These are phyloP conservation scores for Microctonus hyperodae DNA, from an alignment of 2,888 invertebrate genomes.

Conservation along the genomic window DNA sequence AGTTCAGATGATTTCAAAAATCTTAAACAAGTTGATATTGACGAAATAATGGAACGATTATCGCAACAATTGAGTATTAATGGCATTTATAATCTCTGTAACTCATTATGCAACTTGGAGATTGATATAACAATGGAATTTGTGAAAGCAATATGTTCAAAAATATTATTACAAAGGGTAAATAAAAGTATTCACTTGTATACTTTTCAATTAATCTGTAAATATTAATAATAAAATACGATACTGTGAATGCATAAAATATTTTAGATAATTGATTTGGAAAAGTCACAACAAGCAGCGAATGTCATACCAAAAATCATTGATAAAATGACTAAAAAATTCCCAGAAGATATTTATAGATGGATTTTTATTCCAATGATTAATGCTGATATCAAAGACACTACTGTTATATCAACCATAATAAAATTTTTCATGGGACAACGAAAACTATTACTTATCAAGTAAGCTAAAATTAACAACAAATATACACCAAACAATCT, in stretches of 20 bases:
- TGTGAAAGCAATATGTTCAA: slow-evolving; percentile 42
- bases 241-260: not conserved
- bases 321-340: slow-evolving; percentile 44
- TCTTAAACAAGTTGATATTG: slow-evolving; percentile 44
- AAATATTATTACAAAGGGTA: slow-evolving; percentile 52
- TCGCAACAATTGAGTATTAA: slow-evolving; percentile 41
- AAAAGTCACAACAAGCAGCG: slow-evolving; percentile 39
- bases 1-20: slow-evolving; percentile 43
- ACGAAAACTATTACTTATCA: slow-evolving; percentile 32
- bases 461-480: slow-evolving; percentile 29
- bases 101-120: slow-evolving; percentile 43
- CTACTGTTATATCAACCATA: slow-evolving; percentile 33
- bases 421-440: slow-evolving; percentile 24
- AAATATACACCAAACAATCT: not conserved
- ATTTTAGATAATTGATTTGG: slow-evolving; percentile 43
- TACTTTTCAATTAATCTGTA: no score
- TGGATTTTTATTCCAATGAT: slow-evolving; percentile 49
- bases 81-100: slow-evolving; percentile 50
- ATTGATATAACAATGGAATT: slow-evolving; percentile 46
- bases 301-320: slow-evolving; percentile 44
- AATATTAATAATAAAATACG: slow-evolving; percentile 3
- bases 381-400: slow-evolving; percentile 47
- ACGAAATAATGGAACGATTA: slow-evolving; percentile 40
- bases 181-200: not conserved
- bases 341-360: slow-evolving; percentile 51